phyloP scores from a whole-genome alignment of 2,888 invertebrate species.

The Leptogaster cylindrica region DNA sequence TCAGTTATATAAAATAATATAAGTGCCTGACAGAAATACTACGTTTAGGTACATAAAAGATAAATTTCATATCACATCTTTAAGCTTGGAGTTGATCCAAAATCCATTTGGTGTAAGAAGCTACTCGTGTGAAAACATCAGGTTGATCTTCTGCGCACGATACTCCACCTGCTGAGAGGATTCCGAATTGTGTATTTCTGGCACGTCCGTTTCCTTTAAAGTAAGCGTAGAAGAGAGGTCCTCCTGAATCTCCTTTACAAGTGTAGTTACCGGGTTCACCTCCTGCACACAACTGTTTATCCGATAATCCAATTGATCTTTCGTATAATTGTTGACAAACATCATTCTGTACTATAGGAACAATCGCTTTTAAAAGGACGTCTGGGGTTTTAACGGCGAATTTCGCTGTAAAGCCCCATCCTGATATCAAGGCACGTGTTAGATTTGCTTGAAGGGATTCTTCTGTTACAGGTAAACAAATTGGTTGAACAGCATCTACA shows the following conservation, averaged over 20 bases:
- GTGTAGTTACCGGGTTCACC: constrained; percentile 54
- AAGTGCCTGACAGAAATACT: no score
- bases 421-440: constrained; percentile 51
- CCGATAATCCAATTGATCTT: constrained; percentile 48
- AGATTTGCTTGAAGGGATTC: constrained; percentile 57
- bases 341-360: constrained; percentile 56
- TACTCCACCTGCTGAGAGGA: constrained; percentile 69
- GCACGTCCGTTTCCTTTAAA: constrained; percentile 48
- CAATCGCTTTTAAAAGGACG: constrained; percentile 56
- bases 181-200: constrained; percentile 62
- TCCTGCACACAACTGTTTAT: constrained; percentile 66
- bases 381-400: constrained; percentile 24
- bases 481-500: constrained; percentile 61
- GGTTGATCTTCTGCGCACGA: constrained; percentile 64
- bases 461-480: constrained; percentile 64
- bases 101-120: constrained; percentile 66
- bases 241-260: constrained; percentile 49
- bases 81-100: constrained; percentile 49
- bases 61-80: no score
- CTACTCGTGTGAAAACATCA: constrained; percentile 66
- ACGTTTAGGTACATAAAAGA: no score
- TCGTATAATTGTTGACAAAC: constrained; percentile 56
- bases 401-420: constrained; percentile 63
- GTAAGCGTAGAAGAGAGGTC: constrained; percentile 53
- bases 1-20: no score